Conservation (phyloP, 2,888 invertebrate species). For the Matsumyia berberina region DNA sequence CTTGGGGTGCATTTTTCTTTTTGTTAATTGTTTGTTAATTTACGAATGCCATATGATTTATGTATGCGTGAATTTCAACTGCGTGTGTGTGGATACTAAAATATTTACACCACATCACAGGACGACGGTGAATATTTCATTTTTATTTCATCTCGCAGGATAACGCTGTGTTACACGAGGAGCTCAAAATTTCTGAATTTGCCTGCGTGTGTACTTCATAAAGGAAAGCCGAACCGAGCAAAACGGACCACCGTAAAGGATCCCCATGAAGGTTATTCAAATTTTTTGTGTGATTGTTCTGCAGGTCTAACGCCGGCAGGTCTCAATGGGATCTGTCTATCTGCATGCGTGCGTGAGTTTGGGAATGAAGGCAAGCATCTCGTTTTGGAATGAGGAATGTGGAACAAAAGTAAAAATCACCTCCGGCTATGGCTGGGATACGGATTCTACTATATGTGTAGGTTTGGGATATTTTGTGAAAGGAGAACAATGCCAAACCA, state of each 20-base stretch:
- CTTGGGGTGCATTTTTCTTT: constrained; percentile 23
- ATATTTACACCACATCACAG: constrained; percentile 48
- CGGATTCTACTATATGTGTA: constrained; percentile 1
- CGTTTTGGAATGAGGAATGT: neutral
- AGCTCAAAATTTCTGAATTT: neutral
- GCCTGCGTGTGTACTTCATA: constrained; percentile 16
- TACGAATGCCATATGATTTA: constrained; percentile 44
- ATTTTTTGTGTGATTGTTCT: constrained; percentile 5
- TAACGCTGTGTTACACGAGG: constrained; percentile 7
- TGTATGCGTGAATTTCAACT: neutral
- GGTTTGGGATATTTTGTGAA: neutral
- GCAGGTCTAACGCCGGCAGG: constrained; percentile 21
- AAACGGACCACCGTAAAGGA: constrained; percentile 19
- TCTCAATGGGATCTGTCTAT: constrained; percentile 1
- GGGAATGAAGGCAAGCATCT: constrained; percentile 13
- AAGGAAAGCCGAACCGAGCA: constrained; percentile 22
- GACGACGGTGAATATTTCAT: too few relatives aligned
- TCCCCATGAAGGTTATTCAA: constrained; percentile 13
- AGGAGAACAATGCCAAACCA: constrained; percentile 3
- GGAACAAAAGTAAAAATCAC: constrained; percentile 27
- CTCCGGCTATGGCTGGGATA: neutral
- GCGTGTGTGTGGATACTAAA: neutral
- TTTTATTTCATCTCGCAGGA: too few relatives aligned
- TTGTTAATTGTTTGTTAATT: constrained; percentile 42
- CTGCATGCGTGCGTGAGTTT: neutral